phyloP scores from a whole-genome alignment of 1,140 invertebrate species.

The Papilio xuthus region DNA sequence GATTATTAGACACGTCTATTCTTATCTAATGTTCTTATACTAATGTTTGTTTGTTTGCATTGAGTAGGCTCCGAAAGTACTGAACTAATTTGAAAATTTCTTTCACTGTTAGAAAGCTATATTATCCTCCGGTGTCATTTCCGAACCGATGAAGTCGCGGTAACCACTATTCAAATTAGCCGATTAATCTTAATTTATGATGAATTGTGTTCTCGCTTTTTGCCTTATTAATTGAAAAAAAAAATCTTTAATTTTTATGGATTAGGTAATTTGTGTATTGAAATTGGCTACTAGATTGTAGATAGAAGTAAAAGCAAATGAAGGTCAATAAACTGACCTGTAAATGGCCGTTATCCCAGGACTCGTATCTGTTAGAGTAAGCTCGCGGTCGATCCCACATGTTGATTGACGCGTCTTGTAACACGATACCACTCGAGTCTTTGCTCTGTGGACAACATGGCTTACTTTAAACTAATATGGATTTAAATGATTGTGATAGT shows the following conservation, averaged over 20 bases:
- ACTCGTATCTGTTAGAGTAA: slow-evolving; percentile 90
- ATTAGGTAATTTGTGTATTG: neutral
- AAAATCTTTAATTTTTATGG: neutral
- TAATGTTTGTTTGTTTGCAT: no score
- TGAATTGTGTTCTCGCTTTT: slow-evolving; percentile 9
- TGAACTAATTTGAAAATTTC: no score
- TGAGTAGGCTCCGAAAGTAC: no score
- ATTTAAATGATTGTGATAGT: slow-evolving; percentile 17
- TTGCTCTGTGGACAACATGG: slow-evolving; percentile 73
- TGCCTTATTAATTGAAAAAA: neutral
- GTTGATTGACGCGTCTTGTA: slow-evolving; percentile 73
- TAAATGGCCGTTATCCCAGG: slow-evolving; percentile 86
- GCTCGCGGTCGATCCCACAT: slow-evolving; percentile 88
- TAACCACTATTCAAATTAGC: neutral
- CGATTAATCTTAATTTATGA: no score
- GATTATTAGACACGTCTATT: no score
- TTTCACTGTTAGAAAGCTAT: no score
- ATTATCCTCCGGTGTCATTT: no score
- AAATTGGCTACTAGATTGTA: neutral
- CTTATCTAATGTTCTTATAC: no score
- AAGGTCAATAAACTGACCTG: slow-evolving; percentile 76
- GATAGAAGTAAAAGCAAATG: neutral
- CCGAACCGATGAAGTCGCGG: no score
- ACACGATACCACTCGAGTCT: slow-evolving; percentile 75
- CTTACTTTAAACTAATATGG: slow-evolving; percentile 41